Evolutionary conservation across 2,888 invertebrate species (phyloP).

Genomic region (Pandemis corylana): DNA sequence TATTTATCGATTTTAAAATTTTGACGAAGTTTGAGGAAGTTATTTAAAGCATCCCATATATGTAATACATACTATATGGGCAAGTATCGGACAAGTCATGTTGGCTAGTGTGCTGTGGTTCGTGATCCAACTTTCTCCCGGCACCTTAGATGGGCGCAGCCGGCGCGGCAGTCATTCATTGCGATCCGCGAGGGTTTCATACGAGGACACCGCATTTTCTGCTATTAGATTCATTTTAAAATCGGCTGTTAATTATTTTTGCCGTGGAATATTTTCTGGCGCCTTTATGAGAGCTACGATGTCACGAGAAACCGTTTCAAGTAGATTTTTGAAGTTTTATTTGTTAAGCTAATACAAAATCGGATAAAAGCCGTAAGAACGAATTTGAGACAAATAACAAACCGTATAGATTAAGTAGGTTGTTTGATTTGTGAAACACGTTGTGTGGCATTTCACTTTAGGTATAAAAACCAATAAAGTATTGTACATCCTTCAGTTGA

Average conservation of each 20-base stretch:
- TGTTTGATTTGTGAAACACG: neutral
- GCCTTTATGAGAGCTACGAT: neutral
- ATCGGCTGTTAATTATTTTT: neutral
- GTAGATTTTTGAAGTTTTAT: neutral
- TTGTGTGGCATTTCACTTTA: neutral
- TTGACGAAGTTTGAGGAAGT: neutral
- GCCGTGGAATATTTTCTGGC: neutral
- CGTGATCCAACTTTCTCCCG: conserved; percentile 51
- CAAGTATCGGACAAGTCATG: conserved; percentile 31
- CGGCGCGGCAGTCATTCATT: conserved; percentile 45
- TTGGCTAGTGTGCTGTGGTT: conserved; percentile 20
- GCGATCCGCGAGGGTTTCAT: conserved; percentile 42
- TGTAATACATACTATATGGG: conserved; percentile 13
- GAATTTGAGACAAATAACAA: neutral
- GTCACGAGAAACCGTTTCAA: neutral
- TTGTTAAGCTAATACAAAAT: neutral
- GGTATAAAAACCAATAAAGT: neutral
- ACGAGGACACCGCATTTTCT: neutral
- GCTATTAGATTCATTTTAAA: neutral
- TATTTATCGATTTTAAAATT: neutral
- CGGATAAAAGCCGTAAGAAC: neutral
- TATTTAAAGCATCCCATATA: conserved; percentile 10
- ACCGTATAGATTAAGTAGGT: neutral
- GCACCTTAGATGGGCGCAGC: conserved; percentile 48
- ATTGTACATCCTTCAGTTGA: conserved; percentile 19